phyloP scores from a whole-genome alignment of 2,888 invertebrate species.

The Phengaris arion region DNA sequence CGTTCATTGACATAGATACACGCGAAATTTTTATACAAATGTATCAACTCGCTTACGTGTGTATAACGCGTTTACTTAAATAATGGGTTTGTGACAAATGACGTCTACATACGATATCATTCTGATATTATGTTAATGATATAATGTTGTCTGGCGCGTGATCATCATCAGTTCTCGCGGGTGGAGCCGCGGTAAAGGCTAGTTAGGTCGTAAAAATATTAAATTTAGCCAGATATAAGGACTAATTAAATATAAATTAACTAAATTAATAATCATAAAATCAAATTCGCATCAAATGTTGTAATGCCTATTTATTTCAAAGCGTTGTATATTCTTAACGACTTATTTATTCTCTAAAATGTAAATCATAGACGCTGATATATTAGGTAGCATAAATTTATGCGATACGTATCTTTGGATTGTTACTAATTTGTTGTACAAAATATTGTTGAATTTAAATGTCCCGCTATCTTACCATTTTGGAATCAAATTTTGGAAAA shows the following conservation, averaged over 20 bases:
- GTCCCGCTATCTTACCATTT: not conserved
- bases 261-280: not conserved
- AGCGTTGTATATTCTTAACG: not conserved
- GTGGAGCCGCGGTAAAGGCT: too few species aligned
- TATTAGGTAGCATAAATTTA: not conserved
- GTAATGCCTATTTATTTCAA: not conserved
- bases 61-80: too few species aligned
- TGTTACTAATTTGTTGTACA: not conserved
- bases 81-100: too few species aligned
- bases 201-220: not conserved
- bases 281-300: not conserved
- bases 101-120: too few species aligned
- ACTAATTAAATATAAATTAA: not conserved
- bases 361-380: not conserved
- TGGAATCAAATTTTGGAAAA: not conserved
- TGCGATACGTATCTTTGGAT: slow-evolving; percentile 1
- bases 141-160: too few species aligned
- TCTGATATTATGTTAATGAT: too few species aligned
- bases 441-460: not conserved
- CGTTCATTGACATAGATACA: not conserved
- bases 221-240: not conserved
- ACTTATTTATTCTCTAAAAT: not conserved
- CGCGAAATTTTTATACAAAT: too few species aligned
- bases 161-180: too few species aligned
- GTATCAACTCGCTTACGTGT: too few species aligned